Base-by-base conservation (phyloP, 2,113 vertebrate species). In the Loxodonta africana region DNA sequence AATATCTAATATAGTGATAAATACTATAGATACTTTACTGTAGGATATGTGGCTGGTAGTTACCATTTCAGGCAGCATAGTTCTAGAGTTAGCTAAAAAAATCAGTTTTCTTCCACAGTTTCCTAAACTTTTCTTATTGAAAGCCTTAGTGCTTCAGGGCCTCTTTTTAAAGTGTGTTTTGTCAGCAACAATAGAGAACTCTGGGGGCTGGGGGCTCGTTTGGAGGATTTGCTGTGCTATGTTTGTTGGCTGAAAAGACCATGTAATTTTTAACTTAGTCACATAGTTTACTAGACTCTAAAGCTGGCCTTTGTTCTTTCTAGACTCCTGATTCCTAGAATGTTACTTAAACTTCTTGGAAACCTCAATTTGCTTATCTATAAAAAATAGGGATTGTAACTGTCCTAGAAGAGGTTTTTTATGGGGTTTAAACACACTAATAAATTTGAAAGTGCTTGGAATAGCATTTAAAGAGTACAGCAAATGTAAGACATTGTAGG, bases 381-480 rank as follows among this genome's bases (percentile, higher is more conserved):
- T 95, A 74, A 84, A 94, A 94, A 84, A 17, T 71, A 74, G 53
- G 37, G 20, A 69, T 91, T 78, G 37, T 90, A 77, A 78, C 57
- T 65, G 25, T 76, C 23, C 71, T 95, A 78, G 83, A 95, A 81
- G 51, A 74, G 25, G 26, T 80, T 91, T 83, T 94, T 33, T 57
- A 57, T 91, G 46, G n/a, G 17, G 48, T 91, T 90, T 94, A 87
- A 87, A 53, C 84, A 46, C 62, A 86, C 51, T 83, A 65, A 57
- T 88, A 71, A 65, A 94, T 76, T 88, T 83, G 15, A 74, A 88
- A 88, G 46, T 84, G 30, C 73, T 88, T 80, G 78, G 48, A 95
- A 90, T 88, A 81, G 80, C 25, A n/a, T 87, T 95, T 74, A 91
- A 21, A 95, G 63, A 5, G 33, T 73, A 94, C 33, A 51, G 71